A percentile compares a stretch with the other conserved stretches of the same genome.
phyloP scores from a whole-genome alignment of 1,140 invertebrate species.

The Aphaenogaster ashmeadi region DNA sequence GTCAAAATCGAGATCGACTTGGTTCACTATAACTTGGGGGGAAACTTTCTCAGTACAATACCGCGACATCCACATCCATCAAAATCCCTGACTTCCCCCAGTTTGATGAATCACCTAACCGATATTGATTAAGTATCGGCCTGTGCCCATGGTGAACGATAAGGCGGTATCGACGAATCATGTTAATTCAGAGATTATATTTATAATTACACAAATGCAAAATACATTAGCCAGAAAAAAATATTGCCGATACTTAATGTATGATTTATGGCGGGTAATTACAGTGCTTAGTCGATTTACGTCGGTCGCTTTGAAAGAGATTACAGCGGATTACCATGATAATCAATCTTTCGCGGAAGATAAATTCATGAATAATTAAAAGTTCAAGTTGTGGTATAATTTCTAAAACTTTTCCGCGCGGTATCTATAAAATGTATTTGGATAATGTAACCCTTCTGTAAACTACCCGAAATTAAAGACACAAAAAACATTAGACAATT shows the following conservation, averaged over 20 bases:
- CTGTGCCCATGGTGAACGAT: conserved; percentile 13
- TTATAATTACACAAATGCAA: conserved; percentile 2
- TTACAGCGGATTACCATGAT: conserved; percentile 37
- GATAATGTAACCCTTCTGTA: background rate
- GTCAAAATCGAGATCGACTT: conserved; percentile 17
- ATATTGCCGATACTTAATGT: conserved; percentile 24
- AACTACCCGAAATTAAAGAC: background rate
- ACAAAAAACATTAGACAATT: background rate
- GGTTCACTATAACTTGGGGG: background rate
- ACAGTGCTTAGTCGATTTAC: conserved; percentile 15
- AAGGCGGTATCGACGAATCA: background rate
- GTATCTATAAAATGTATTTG: background rate
- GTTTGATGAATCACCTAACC: conserved; percentile 57
- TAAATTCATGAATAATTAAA: conserved; percentile 44
- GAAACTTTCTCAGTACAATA: conserved; percentile 36
- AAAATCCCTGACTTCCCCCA: conserved; percentile 45
- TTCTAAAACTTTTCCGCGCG: conserved; percentile 6
- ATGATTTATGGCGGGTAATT: conserved; percentile 30
- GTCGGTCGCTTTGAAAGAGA: background rate
- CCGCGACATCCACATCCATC: conserved; percentile 47
- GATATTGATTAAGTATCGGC: conserved; percentile 52
- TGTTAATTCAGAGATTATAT: conserved; percentile 31
- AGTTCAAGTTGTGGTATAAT: conserved; percentile 1
- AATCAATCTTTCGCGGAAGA: conserved; percentile 40
- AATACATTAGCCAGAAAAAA: background rate